Base-by-base conservation (phyloP, 2,113 vertebrate species). In the Tachuris rubrigastra region DNA sequence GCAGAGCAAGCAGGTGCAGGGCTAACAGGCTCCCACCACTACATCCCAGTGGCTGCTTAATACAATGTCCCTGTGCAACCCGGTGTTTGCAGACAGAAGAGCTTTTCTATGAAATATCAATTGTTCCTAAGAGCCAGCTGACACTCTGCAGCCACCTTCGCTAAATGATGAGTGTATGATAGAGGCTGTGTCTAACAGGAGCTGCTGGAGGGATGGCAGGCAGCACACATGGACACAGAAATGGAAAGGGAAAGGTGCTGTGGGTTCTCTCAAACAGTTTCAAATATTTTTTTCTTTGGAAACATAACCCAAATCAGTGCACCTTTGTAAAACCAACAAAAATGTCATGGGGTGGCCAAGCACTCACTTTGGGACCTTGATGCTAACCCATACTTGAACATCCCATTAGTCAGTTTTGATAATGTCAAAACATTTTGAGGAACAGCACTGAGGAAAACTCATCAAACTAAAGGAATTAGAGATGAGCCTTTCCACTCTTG, bases 331-430 rank as follows among this genome's bases (percentile, higher is more conserved):
- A 73, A 22, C 7, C 39, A 52, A 18, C 19, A 63, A 12, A 81
- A 44, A 62, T 7, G 4, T 6, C 44, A 56, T 33, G 33, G 4
- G 18, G 23, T 71, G 69, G 30, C 41, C 20, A 53, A 78, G 42
- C 8, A 15, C 18, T 30, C 5, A 3, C 3, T 2, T 3, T 60
- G 37, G 37, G 41, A 69, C 6, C 13, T 42, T 0, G 1, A 2
- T 4, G 2, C 30, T 52, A 68, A 63, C 14, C 30, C 41, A 76
- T 44, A 22, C 0, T 24, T 44, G 18, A 87, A 28, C 53, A 22
- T 42, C 47, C 13, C 21, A 12, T 65, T 22, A 33, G 6, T 30
- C 42, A 35, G 10, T 46, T 84, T 20, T 56, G 33, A 31, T 50
- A 33, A 35, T 3, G 13, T 17, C 18, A 86, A 86, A 77, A 33